Conservation (phyloP, 2,888 invertebrate species). For the Dryobota labecula region DNA sequence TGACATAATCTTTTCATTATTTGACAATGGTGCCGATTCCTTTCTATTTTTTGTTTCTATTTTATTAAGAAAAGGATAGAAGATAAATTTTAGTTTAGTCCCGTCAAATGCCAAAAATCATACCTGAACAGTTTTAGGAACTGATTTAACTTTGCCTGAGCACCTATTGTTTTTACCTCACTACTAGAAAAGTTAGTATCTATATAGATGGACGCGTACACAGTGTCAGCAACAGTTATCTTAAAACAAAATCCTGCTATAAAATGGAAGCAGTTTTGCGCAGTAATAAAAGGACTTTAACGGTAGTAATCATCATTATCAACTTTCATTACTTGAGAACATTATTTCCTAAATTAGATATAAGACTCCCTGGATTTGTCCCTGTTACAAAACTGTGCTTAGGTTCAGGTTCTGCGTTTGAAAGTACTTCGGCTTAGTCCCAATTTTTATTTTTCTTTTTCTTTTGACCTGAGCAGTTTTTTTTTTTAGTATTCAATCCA, state of each 20-base stretch:
- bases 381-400: constrained; percentile 27
- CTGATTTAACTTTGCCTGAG: too few relatives aligned
- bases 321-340: constrained; percentile 59
- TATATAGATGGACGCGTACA: background rate
- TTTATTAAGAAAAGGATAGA: too few relatives aligned
- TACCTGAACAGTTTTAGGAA: too few relatives aligned
- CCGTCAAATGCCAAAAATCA: too few relatives aligned
- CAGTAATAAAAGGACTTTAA: constrained; percentile 60
- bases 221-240: constrained; percentile 40
- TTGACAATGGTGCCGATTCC: too few relatives aligned
- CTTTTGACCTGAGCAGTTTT: too few relatives aligned
- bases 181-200: constrained; percentile 18
- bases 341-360: constrained; percentile 58
- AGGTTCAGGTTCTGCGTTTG: background rate
- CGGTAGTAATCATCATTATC: constrained; percentile 61
- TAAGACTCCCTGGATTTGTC: constrained; percentile 36
- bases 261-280: constrained; percentile 55
- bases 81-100: too few relatives aligned
- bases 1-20: too few relatives aligned
- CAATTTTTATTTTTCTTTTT: too few relatives aligned
- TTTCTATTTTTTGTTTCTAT: too few relatives aligned
- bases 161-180: background rate
- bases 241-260: constrained; percentile 55
- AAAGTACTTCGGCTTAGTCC: background rate
- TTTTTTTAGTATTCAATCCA: too few relatives aligned